These are phyloP conservation scores for Tenthredo livida DNA, from an alignment of 2,888 invertebrate species.

Conservation along the genomic window DNA sequence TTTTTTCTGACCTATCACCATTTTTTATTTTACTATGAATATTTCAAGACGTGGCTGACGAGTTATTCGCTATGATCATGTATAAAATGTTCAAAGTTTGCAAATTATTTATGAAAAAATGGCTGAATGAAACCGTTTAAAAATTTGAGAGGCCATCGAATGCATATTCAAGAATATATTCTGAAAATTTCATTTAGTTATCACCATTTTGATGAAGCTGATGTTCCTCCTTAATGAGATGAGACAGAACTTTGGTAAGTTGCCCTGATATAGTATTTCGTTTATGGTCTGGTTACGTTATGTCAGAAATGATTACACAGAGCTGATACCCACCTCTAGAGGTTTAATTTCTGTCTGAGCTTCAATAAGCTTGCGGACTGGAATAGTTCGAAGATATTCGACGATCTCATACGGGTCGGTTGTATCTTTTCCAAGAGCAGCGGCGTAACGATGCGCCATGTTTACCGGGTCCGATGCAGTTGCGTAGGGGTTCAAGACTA, in stretches of 20 bases:
- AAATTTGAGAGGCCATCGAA: too few species aligned
- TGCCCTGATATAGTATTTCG: conserved; percentile 63
- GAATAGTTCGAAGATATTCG: conserved; percentile 62
- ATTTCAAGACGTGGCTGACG: too few species aligned
- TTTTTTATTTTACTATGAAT: too few species aligned
- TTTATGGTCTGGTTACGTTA: conserved; percentile 68
- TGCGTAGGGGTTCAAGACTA: conserved; percentile 59
- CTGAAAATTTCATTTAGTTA: too few species aligned
- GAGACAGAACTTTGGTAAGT: neutral
- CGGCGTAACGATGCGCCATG: conserved; percentile 55
- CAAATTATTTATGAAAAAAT: too few species aligned
- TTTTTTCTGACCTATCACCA: too few species aligned
- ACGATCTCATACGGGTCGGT: conserved; percentile 62
- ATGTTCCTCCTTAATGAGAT: too few species aligned
- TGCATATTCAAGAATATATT: too few species aligned
- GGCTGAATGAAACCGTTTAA: too few species aligned
- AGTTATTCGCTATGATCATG: too few species aligned
- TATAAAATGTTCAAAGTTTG: too few species aligned
- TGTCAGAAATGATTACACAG: neutral
- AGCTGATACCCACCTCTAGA: conserved; percentile 54
- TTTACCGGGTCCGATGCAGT: neutral
- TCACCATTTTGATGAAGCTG: too few species aligned
- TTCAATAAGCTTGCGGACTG: conserved; percentile 67
- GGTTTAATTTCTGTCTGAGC: conserved; percentile 56
- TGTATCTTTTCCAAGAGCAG: conserved; percentile 62